Evolutionary conservation across 2,797 vertebrate species (phyloP).

Genomic region (Pseudochaenichthys georgianus): DNA sequence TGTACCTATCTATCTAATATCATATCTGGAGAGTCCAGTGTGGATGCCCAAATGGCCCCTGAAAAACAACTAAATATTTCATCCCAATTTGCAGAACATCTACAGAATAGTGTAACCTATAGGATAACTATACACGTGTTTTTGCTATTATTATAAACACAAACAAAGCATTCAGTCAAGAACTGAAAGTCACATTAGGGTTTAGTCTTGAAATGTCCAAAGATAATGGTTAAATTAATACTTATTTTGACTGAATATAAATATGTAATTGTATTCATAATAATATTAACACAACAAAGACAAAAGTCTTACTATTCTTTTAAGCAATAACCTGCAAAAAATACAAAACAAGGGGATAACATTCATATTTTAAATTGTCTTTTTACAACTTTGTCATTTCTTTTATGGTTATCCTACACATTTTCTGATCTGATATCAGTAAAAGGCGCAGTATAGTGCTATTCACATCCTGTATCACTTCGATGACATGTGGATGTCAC

Average conservation of each 20-base stretch:
- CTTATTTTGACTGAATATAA: background rate
- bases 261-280: background rate
- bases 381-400: background rate
- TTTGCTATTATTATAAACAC: no score
- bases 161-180: no score
- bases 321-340: background rate
- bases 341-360: background rate
- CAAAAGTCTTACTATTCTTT: background rate
- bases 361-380: background rate
- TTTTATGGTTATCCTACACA: background rate
- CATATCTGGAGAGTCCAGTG: background rate
- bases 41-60: background rate
- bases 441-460: background rate
- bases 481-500: background rate
- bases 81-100: background rate
- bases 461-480: background rate
- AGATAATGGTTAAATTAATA: background rate
- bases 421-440: background rate
- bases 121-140: background rate
- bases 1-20: no score
- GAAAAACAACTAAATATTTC: background rate
- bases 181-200: no score
- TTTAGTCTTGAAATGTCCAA: constrained; percentile 1
- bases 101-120: background rate
- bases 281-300: background rate